Evolutionary conservation across 2,797 vertebrate genomes (phyloP).

Genomic region (Pipistrellus pygmaeus): DNA sequence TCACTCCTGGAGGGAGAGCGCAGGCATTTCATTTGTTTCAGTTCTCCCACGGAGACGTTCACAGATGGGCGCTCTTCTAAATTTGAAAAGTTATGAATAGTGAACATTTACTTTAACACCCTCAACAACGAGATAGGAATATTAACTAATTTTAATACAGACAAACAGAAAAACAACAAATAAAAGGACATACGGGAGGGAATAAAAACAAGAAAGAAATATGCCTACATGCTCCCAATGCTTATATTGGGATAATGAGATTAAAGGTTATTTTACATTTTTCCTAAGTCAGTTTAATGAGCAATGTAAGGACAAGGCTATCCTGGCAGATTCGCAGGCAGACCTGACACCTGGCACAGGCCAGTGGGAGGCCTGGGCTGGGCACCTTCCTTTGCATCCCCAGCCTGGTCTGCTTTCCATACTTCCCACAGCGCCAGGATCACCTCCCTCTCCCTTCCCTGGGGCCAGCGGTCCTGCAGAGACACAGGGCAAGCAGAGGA

Average conservation of each 20-base stretch:
- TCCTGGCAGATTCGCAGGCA: neutral
- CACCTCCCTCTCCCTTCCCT: neutral
- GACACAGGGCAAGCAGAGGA: neutral
- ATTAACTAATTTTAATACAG: slow-evolving; percentile 21
- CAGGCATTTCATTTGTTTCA: slow-evolving; percentile 2
- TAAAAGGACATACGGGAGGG: neutral
- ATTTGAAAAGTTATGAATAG: slow-evolving; percentile 23
- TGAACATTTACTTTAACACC: slow-evolving; percentile 27
- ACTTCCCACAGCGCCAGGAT: neutral
- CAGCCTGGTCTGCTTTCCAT: neutral
- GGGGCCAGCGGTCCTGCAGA: neutral
- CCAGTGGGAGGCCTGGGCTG: neutral
- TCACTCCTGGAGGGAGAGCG: neutral
- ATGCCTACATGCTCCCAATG: neutral
- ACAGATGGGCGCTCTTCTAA: neutral
- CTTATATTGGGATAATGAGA: neutral
- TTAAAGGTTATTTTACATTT: neutral
- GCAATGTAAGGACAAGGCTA: neutral
- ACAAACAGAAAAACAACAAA: neutral
- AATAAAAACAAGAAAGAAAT: slow-evolving; percentile 50
- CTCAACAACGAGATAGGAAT: neutral
- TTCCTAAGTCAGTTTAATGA: neutral
- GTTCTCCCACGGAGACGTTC: neutral
- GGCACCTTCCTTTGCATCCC: neutral
- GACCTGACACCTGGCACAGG: neutral